Evolutionary conservation across 2,888 invertebrate genomes (phyloP).

Genomic region (Campoletis raptor): DNA sequence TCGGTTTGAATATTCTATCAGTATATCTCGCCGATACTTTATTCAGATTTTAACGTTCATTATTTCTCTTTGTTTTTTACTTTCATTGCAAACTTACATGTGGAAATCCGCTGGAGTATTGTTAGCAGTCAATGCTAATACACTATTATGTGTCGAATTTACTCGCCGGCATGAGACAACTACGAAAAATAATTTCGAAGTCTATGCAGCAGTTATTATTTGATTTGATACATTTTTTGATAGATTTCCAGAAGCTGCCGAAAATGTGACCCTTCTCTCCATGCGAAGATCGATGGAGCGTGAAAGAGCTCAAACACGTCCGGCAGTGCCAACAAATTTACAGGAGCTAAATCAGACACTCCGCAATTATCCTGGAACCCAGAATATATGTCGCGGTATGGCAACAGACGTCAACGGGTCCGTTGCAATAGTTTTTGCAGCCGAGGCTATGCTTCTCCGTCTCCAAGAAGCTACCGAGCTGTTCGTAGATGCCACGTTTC

Average conservation of each 20-base stretch:
- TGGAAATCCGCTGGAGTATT: background rate
- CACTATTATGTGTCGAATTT: too few species aligned
- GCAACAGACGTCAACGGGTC: conserved; percentile 28
- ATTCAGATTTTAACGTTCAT: background rate
- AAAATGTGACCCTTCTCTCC: conserved; percentile 21
- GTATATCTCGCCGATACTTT: background rate
- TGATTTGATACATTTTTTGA: background rate
- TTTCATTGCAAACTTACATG: background rate
- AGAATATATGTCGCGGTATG: conserved; percentile 35
- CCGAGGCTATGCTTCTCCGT: conserved; percentile 27
- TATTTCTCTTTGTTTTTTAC: background rate
- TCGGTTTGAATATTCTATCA: background rate
- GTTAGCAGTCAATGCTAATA: background rate
- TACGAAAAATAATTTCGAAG: too few species aligned
- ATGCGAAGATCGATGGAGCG: conserved; percentile 43
- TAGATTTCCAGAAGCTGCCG: conserved; percentile 30
- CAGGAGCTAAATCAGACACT: conserved; percentile 3
- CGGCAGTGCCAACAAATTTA: conserved; percentile 24
- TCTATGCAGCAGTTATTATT: background rate
- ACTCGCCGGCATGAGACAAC: too few species aligned
- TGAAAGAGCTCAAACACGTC: conserved; percentile 15
- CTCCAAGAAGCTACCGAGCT: conserved; percentile 12
- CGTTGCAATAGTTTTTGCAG: conserved; percentile 34
- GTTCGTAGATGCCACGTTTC: conserved; percentile 32
- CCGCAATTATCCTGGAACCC: conserved; percentile 3